Evolutionary conservation across 2,888 invertebrate species (phyloP), one percentile per base, ranked within the genome.

Genomic region (Palloptera scutellata): DNA sequence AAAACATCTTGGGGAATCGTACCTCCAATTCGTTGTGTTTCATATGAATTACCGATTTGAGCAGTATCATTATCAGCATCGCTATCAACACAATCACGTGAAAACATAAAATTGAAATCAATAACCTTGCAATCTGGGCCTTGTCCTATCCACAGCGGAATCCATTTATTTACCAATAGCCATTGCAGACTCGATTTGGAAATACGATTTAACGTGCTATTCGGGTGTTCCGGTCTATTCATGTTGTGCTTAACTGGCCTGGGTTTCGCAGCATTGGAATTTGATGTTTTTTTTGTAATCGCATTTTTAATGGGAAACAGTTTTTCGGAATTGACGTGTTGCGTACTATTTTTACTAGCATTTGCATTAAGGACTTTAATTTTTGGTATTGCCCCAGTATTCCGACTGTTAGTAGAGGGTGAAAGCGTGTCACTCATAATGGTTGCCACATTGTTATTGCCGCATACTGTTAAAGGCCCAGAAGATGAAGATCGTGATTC

Each of bases 161-260:
- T 78, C 90, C 90, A 90, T 75, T 89, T 89, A 77, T 91, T 90
- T 0, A 90, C 88, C 69, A 90, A 83, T 74, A 90, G 85, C 90
- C 90, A 90, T 76, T 90, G 89, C 48, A 90, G 84, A 1, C 89
- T 88, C 1, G 88, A 88, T 78, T 88, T 88, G 64, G 88, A 89
- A 60, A 90, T 88, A 63, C 89, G 83, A 77, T 85, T 85, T 40
- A 85, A 69, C 3, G 81, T 80, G 43, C 77, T 70, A 11, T 13
- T 80, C 43, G 75, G 70, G 65, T 79, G 80, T 61, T 81, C 81
- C 3, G 80, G 70, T 17, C 76, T 69, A 55, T 67, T 59, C 45
- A 57, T 66, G 43, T 63, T 75, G 0, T 68, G 52, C 10, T 74
- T 74, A n/a, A 72, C 51, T 9, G 69, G 41, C 1, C 69, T 53